phyloP scores from a whole-genome alignment of 2,888 invertebrate species.

The Glaucopsyche alexis region DNA sequence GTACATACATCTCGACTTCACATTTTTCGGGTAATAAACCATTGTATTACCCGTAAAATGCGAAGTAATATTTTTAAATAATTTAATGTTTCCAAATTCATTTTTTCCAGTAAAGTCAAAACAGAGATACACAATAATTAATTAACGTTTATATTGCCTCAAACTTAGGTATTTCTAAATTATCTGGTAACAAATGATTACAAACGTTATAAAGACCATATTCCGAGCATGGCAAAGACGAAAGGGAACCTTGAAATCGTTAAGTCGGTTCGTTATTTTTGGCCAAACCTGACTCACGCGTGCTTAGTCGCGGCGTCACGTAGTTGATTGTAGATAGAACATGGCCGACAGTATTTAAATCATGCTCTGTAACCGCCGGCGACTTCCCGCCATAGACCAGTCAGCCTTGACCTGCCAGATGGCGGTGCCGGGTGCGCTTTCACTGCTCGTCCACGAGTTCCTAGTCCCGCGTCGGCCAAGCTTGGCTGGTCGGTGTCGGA shows the following conservation, averaged over 20 bases:
- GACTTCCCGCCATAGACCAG: conserved; percentile 53
- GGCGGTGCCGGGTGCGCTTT: conserved; percentile 36
- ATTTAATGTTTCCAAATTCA: neutral
- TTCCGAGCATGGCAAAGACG: neutral
- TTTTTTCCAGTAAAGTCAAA: neutral
- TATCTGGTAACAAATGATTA: too few species aligned
- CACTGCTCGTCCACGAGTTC: conserved; percentile 36
- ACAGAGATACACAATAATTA: too few species aligned
- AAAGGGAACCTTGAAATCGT: conserved; percentile 25
- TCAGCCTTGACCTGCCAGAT: conserved; percentile 46
- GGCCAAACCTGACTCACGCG: conserved; percentile 48
- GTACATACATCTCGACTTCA: conserved; percentile 9
- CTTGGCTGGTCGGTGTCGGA: conserved; percentile 45
- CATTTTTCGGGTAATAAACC: conserved; percentile 9
- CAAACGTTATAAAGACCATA: conserved; percentile 16
- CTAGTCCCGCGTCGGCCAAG: conserved; percentile 42
- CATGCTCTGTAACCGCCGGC: conserved; percentile 52
- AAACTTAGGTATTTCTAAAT: too few species aligned
- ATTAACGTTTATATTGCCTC: too few species aligned
- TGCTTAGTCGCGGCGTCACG: conserved; percentile 59
- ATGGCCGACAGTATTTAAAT: conserved; percentile 68
- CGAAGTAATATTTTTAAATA: neutral
- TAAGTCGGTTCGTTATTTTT: conserved; percentile 39
- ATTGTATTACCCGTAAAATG: neutral
- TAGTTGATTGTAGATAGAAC: conserved; percentile 69